Base-by-base conservation (phyloP, 1,140 invertebrate genomes). In the Drosophila watanabei region DNA sequence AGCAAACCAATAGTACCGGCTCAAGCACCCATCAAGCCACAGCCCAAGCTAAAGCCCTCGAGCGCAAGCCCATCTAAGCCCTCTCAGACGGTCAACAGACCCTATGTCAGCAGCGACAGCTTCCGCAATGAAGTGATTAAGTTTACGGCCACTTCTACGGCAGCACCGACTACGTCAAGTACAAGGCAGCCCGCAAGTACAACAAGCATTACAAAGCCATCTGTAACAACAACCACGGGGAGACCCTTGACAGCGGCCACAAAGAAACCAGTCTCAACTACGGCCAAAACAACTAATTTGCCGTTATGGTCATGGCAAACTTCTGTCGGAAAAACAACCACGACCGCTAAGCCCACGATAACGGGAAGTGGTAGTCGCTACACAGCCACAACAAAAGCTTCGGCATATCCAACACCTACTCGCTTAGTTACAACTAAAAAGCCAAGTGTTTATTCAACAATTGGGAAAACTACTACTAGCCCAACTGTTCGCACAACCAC, bases 81-180 rank as follows among this genome's bases (percentile, higher is more conserved):
- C 45, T 16, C 52, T 39, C 57, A 78, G 18, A 11, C 48, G 57
- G 30, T 45, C 16, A 48, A 49, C 46, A 80, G 68, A 28, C 58
- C 78, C 28, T 89, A 89, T 33, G 57, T 89, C 41, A 89, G 75
- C 52, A 89, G 85, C 49, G 79, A 89, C 39, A 85, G 66, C 32
- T 89, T 89, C 73, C 85, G 85, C 32, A 41, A 90, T n/a, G 85
- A 89, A 37, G 51, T 85, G 48, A 90, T 75, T 35, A 88, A 89
- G 20, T 89, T 79, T 72, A 89, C 85, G 28, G 75, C 85, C 20
- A 88, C 77, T 4, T 80, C 80, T 39, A 48, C 82, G 35, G 28
- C 63, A 52, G 49, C 60, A 39, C 59, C 66, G 11, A 69, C 76
- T 33, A 46, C 72, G 39, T n/a, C 65, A 35, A 57, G 58, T 37